These are phyloP conservation scores for Lithophane leautieri DNA, from an alignment of 2,888 invertebrate species.

Conservation along the genomic window DNA sequence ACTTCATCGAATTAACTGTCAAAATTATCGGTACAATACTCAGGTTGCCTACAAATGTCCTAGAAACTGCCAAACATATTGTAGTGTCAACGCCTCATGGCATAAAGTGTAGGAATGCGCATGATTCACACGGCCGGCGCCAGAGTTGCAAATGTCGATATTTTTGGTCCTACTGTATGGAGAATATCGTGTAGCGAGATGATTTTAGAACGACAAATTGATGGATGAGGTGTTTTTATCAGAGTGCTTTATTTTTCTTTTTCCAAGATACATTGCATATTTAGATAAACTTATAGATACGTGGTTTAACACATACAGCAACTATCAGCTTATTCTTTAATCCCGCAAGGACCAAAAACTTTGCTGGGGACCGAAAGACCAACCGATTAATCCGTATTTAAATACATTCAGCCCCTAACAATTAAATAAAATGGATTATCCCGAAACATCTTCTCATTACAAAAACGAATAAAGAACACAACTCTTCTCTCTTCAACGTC, in stretches of 20 bases:
- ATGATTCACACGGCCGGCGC: slow-evolving; percentile 51
- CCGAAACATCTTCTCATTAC: background rate
- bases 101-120: slow-evolving; percentile 39
- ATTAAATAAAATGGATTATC: background rate
- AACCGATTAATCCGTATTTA: background rate
- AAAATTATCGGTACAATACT: slow-evolving; percentile 12
- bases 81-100: slow-evolving; percentile 17
- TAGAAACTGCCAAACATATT: slow-evolving; percentile 33
- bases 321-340: background rate
- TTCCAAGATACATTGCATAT: background rate
- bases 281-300: background rate
- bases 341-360: background rate
- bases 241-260: background rate
- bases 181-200: slow-evolving; percentile 3
- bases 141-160: slow-evolving; percentile 30
- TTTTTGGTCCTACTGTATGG: slow-evolving; percentile 19
- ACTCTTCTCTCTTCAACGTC: background rate
- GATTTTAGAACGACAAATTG: background rate
- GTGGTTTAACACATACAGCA: background rate
- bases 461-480: background rate
- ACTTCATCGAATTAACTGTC: slow-evolving; percentile 26
- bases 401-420: background rate
- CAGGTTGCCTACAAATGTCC: slow-evolving; percentile 43
- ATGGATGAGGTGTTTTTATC: too few species aligned
- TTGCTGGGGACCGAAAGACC: background rate